Percentiles rank a stretch among this genome's conserved stretches.
Evolutionary conservation across 2,113 vertebrate genomes (phyloP).

Genomic region (Grus americana): DNA sequence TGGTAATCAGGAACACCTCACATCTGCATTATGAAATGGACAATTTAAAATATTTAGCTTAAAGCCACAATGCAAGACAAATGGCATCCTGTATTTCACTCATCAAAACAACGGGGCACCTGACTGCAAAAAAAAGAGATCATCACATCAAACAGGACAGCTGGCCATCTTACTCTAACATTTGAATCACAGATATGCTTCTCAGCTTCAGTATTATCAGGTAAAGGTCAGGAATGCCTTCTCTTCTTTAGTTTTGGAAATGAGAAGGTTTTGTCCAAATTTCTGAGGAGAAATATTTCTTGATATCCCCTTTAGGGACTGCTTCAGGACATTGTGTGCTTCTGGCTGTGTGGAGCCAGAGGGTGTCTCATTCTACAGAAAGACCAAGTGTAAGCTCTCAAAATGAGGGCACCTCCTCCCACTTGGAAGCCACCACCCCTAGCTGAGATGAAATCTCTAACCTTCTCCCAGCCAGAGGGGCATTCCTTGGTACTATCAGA

Average conservation of each 20-base stretch:
- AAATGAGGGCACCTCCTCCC: neutral
- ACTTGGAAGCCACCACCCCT: neutral
- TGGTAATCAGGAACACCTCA: neutral
- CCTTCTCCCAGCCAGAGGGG: neutral
- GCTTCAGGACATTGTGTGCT: neutral
- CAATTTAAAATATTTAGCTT: slow-evolving; percentile 1
- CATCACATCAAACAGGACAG: neutral
- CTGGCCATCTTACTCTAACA: neutral
- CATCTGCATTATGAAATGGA: neutral
- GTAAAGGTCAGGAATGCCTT: neutral
- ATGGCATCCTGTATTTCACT: neutral
- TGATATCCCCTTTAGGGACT: neutral
- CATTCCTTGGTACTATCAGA: neutral
- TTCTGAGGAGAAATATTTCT: neutral
- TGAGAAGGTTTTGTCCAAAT: neutral
- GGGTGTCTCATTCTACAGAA: neutral
- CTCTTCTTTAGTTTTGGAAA: neutral
- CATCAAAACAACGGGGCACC: neutral
- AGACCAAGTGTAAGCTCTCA: neutral
- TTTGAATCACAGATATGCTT: neutral
- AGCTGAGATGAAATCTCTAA: neutral
- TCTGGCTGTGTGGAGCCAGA: neutral
- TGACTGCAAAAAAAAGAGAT: neutral
- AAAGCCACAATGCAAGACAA: neutral
- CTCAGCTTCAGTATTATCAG: neutral